A percentile compares a stretch with the other conserved stretches of the same genome.
Conservation (phyloP, 1,140 invertebrate genomes). For the Scaptomyza pallida region DNA sequence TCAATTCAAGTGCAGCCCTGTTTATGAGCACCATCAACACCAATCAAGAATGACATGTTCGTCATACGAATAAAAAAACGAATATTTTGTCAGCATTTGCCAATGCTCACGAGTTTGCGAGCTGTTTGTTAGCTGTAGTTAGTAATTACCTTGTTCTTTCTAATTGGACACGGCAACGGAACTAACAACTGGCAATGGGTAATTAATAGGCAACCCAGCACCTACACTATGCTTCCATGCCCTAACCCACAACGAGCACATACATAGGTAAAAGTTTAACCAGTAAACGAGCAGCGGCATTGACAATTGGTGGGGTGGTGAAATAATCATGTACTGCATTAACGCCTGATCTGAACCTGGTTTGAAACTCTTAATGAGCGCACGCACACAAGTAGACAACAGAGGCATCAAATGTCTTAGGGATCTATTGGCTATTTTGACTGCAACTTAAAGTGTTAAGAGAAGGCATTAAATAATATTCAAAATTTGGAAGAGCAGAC, state of each 20-base stretch:
- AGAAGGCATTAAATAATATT: slow-evolving; percentile 34
- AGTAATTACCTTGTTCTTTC: slow-evolving; percentile 31
- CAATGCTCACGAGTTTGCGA: slow-evolving; percentile 21
- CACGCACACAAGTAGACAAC: slow-evolving; percentile 11
- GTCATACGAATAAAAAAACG: no score
- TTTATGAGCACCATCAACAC: no score
- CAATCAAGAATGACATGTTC: background rate
- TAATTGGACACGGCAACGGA: slow-evolving; percentile 34
- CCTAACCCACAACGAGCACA: no score
- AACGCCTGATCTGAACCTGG: slow-evolving; percentile 15
- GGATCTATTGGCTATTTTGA: background rate
- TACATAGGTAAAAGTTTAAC: background rate
- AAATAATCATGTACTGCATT: no score
- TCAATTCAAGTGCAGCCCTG: no score
- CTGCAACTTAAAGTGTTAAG: background rate
- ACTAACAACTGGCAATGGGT: slow-evolving; percentile 22
- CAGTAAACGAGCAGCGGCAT: slow-evolving; percentile 24
- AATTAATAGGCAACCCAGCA: slow-evolving; percentile 36
- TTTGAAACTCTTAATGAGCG: slow-evolving; percentile 50
- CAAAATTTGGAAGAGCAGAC: slow-evolving; percentile 52
- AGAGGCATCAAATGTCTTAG: background rate
- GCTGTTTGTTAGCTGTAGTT: slow-evolving; percentile 23
- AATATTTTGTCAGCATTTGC: slow-evolving; percentile 2
- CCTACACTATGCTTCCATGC: background rate
- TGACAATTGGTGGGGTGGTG: slow-evolving; percentile 1